Evolutionary conservation across 2,888 invertebrate species (phyloP).

Genomic region (Cactoblastis cactorum): DNA sequence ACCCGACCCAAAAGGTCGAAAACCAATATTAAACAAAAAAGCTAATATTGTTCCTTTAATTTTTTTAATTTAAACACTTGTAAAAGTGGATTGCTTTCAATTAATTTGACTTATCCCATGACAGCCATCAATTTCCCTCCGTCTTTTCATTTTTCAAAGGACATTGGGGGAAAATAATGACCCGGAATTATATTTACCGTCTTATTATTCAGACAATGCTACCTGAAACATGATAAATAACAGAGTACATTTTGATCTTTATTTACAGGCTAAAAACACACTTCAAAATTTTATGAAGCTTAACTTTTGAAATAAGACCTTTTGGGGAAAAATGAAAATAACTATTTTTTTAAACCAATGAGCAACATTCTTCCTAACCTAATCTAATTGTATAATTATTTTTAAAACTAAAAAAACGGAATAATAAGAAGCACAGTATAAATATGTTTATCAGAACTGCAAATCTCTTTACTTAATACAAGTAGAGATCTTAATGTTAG

Average conservation of each 20-base stretch:
- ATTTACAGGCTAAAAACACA: not conserved
- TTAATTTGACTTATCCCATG: not conserved
- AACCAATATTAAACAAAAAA: not conserved
- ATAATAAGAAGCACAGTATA: too few relatives aligned
- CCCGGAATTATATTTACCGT: not conserved
- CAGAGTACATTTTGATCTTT: not conserved
- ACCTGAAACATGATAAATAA: not conserved
- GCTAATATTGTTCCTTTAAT: not conserved
- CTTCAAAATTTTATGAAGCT: too few relatives aligned
- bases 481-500: too few relatives aligned
- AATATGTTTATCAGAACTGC: too few relatives aligned
- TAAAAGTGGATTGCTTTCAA: not conserved
- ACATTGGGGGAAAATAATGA: not conserved
- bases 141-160: not conserved
- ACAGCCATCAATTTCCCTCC: not conserved
- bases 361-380: too few relatives aligned
- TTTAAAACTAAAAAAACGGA: too few relatives aligned
- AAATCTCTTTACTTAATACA: too few relatives aligned
- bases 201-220: not conserved
- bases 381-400: too few relatives aligned
- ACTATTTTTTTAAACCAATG: too few relatives aligned
- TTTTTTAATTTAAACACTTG: not conserved
- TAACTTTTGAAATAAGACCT: too few relatives aligned
- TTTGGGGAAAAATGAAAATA: too few relatives aligned
- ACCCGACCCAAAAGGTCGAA: constrained; percentile 23